Evolutionary conservation across 2,797 vertebrate species (phyloP), one percentile per base, ranked within the genome.

Genomic region (Brachyrhaphis roseni): DNA sequence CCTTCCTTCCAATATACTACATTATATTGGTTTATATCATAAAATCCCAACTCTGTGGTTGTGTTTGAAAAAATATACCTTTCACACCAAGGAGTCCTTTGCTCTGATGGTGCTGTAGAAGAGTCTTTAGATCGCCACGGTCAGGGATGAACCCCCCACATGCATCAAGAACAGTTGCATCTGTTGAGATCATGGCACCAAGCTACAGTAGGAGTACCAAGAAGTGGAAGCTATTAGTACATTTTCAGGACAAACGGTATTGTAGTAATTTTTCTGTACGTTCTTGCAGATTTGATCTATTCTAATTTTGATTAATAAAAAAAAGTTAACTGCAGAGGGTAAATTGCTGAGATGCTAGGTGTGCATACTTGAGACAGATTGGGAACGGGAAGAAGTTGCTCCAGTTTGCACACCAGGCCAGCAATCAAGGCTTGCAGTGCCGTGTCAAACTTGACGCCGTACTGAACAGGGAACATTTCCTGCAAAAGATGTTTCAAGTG

Each of bases 371-470:
- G 93, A n/a, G 95, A 92, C 26, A 96, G 87, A 74, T 95, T 93
- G 23, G 95, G 94, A 18, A 94, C 78, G 46, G 96, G 96, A 28
- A 97, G 90, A 77, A 96, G 92, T 80, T 94, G 95, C 85, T 97
- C 96, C 87, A 98, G 86, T 75, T 96, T 96, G 85, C 93, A 95
- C 75, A 98, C 90, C 72, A 97, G 95, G 75, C 97, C 96, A 76
- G 96, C 96, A 51, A 95, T 91, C 11, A 97, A 93, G 55, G 95
- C 94, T 90, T 97, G 96, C 82, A 97, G 88, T 0, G 95, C 95
- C 8, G 87, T 90, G 76, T 97, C 88, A 76, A 96, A 97, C 84
- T 93, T 91, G 36, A 94, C 90, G 31, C 96, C 97, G 15, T 97
- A 97, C 45, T 97, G 96, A 41, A 93, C 86, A 41, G 95, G 94